Percentiles rank a stretch among this genome's conserved stretches.
Evolutionary conservation across 2,888 invertebrate genomes (phyloP).

Genomic region (Ceramica pisi): DNA sequence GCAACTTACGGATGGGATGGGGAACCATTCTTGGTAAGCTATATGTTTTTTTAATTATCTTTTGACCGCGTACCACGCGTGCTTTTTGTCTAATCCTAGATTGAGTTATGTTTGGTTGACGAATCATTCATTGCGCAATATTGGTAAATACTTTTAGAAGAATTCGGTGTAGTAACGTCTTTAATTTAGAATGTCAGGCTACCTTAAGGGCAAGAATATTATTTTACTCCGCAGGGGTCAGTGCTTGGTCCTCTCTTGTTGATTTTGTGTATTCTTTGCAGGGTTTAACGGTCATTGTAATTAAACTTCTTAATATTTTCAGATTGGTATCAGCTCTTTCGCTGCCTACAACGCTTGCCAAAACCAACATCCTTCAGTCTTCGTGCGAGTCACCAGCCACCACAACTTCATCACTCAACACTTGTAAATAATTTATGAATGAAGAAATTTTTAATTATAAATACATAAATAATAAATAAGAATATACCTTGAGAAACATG

Average conservation of each 20-base stretch:
- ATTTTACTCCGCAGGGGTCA: not conserved
- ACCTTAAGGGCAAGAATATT: not conserved
- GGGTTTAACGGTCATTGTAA: not conserved
- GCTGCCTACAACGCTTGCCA: conserved; percentile 67
- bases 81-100: not conserved
- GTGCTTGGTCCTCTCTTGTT: not conserved
- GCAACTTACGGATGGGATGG: conserved; percentile 14
- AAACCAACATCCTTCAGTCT: conserved; percentile 77
- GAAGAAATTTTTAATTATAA: too few species aligned
- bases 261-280: not conserved
- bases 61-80: too few species aligned
- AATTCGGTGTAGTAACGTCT: not conserved
- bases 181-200: not conserved
- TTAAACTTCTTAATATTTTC: not conserved
- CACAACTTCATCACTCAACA: conserved; percentile 72
- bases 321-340: conserved; percentile 37
- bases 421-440: conserved; percentile 63
- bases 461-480: too few species aligned
- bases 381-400: conserved; percentile 78
- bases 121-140: not conserved
- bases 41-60: not conserved
- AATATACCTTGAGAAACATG: too few species aligned
- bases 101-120: not conserved
- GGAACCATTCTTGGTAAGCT: conserved; percentile 27
- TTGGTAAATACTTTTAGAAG: not conserved